Percentiles rank a stretch among this genome's conserved stretches.
Conservation (phyloP, 30 jellyfish, hydroid and myxozoan genomes). For the Calvadosia cruxmelitensis region DNA sequence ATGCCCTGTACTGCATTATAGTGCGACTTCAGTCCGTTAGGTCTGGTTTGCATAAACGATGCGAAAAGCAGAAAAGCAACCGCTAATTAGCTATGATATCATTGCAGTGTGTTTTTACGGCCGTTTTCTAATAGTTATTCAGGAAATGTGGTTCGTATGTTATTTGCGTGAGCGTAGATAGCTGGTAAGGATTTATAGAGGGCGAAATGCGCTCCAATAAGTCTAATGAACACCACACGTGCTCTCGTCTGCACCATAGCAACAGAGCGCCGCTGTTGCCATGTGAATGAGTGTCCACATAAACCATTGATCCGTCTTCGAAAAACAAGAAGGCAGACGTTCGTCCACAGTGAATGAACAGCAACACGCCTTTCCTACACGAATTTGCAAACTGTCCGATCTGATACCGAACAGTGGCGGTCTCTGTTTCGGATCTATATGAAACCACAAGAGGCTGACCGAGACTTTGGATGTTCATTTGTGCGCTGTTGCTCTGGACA, state of each 20-base stretch:
- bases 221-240: constrained; percentile 33
- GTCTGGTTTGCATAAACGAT: no score
- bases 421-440: constrained; percentile 70
- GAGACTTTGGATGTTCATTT: constrained; percentile 46
- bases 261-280: constrained; percentile 85
- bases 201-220: constrained; percentile 60
- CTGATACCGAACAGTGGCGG: constrained; percentile 80
- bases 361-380: constrained; percentile 56
- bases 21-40: no score
- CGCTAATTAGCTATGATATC: no score
- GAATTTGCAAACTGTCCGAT: constrained; percentile 34
- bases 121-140: no score
- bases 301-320: constrained; percentile 64
- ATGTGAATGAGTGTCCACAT: constrained; percentile 84
- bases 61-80: no score
- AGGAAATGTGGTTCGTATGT: constrained; percentile 34
- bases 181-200: constrained; percentile 37
- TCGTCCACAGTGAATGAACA: constrained; percentile 67
- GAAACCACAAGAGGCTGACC: constrained; percentile 83
- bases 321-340: constrained; percentile 79
- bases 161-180: constrained; percentile 78
- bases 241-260: constrained; percentile 33
- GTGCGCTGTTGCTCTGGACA: constrained; percentile 55
- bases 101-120: no score
- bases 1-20: no score